phyloP scores from a whole-genome alignment of 2,113 vertebrate genomes.

The Varanus salvator region DNA sequence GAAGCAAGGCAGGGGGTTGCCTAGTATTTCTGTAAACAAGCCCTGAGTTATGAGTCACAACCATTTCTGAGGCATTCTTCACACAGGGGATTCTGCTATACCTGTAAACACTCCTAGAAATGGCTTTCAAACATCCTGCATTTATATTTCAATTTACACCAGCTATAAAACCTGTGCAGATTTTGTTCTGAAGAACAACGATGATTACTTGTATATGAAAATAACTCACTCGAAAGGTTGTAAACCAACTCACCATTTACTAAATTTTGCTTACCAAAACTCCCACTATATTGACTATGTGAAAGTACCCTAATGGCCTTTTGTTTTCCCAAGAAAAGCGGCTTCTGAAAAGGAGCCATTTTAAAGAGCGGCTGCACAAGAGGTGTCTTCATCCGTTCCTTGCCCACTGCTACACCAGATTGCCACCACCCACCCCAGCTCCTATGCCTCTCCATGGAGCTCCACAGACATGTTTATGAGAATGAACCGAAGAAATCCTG shows the following conservation, averaged over 20 bases:
- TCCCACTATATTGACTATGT: not conserved
- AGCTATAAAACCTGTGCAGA: not conserved
- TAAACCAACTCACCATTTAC: not conserved
- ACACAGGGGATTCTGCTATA: not conserved
- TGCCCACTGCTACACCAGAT: not conserved
- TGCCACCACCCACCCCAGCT: not conserved
- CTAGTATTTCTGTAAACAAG: constrained; percentile 1
- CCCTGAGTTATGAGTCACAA: not conserved
- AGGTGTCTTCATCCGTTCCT: not conserved
- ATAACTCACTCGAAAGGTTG: not conserved
- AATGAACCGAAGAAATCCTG: not conserved
- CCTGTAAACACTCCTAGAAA: constrained; percentile 3
- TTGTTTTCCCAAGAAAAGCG: not conserved
- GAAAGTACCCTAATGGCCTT: not conserved
- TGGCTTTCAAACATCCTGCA: constrained; percentile 10
- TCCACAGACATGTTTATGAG: not conserved
- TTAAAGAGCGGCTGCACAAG: not conserved
- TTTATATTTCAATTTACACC: constrained; percentile 3
- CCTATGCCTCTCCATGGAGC: not conserved
- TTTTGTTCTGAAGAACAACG: not conserved
- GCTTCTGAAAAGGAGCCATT: not conserved
- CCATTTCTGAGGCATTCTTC: not conserved
- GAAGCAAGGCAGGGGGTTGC: not conserved
- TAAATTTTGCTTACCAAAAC: not conserved
- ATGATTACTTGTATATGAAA: not conserved